Evolutionary conservation across 2,797 vertebrate genomes (phyloP), one percentile per base, ranked within the genome.

Genomic region (Lagodon rhomboides): DNA sequence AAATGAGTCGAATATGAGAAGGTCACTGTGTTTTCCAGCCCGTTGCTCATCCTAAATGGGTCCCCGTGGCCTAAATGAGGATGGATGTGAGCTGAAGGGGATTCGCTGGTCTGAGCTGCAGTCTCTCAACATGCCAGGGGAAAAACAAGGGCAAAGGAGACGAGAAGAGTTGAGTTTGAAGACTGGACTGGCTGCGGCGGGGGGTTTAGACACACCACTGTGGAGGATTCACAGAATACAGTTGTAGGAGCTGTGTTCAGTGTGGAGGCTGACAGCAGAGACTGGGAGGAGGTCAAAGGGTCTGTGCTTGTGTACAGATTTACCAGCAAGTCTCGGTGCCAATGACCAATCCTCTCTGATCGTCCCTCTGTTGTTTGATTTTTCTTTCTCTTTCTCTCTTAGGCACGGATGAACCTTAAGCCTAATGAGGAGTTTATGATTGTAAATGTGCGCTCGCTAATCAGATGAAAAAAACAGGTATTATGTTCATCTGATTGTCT

Each of bases 21-120:
- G 93, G 91, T 93, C 91, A 91, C 84, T 76, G 80, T 91, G 85
- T 90, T 93, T 93, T 92, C 86, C 88, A 87, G 91, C 63, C 85
- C 77, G 79, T 84, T 93, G 91, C 89, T 90, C 90, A 75, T 89
- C 84, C 81, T 90, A 92, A 94, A 90, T 89, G 80, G 80, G 69
- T 92, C 90, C 89, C 87, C 11, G 2, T 60, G 77, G 88, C 67
- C 89, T 77, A 88, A 93, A 93, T 93, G 90, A 93, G 88, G 85
- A 93, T 93, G 81, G 89, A 93, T 93, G 91, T 79, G 69, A 75
- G 84, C 79, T 63, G 88, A 79, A 63, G 84, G 89, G 78, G 76
- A 87, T 79, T 86, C 88, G 74, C 73, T 85, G 76, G 85, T 90
- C 89, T 80, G 82, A 84, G 84, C 65, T 74, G 60, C 68, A 43